These are phyloP conservation scores for Sminthopsis crassicaudata DNA, from an alignment of 2,113 vertebrate genomes.

Conservation along the genomic window DNA sequence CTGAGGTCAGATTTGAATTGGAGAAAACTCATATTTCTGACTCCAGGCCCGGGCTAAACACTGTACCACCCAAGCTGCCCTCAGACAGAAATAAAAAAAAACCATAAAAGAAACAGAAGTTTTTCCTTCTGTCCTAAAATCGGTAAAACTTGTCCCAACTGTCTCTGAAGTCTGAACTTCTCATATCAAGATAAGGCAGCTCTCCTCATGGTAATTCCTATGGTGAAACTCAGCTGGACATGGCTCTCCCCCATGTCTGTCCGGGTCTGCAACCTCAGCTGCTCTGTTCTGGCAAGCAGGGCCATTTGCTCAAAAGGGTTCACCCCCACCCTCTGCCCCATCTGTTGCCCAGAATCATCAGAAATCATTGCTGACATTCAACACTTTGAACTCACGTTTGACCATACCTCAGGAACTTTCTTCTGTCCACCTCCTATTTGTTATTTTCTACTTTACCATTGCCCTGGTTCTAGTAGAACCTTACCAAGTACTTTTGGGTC, in stretches of 20 bases:
- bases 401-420: neutral
- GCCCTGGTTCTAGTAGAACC: neutral
- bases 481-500: neutral
- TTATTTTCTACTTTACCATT: neutral
- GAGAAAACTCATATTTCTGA: neutral
- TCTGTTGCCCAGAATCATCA: neutral
- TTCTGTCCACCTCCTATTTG: neutral
- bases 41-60: neutral
- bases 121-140: neutral
- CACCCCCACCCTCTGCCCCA: neutral
- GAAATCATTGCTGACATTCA: neutral
- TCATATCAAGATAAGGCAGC: neutral
- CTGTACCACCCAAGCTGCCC: neutral
- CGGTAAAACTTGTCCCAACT: neutral
- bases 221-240: neutral
- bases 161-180: neutral
- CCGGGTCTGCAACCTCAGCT: neutral
- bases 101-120: neutral
- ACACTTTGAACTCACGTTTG: neutral
- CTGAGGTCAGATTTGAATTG: neutral
- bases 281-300: neutral
- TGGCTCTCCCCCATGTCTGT: neutral
- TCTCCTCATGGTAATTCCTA: neutral
- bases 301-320: neutral
- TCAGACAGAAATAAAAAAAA: neutral